Evolutionary conservation across 2,113 vertebrate species (phyloP), one percentile per base, ranked within the genome.

Genomic region (Cyphomyrus plagiostoma): DNA sequence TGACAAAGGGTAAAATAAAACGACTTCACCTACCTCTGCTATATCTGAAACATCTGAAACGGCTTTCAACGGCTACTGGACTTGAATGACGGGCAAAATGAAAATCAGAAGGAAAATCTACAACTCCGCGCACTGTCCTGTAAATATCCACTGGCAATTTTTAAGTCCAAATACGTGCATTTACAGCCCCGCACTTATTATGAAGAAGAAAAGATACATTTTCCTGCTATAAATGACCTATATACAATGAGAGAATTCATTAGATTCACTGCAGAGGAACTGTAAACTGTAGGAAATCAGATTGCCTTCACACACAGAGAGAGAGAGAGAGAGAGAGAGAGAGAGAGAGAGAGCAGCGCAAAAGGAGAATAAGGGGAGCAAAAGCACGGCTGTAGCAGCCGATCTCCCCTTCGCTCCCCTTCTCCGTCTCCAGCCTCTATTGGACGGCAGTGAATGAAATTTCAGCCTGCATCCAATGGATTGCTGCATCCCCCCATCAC

Each of bases 401-500:
- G 77, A 91, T 95, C 93, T 93, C 90, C 53, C 74, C 48, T 74
- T 23, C 80, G 26, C 77, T 82, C 49, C 49, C 46, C 48, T n/a
- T 49, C 66, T 91, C 91, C 45, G 89, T 89, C 93, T 88, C 91
- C 83, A 56, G 86, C 95, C 94, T 94, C 96, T 90, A 98, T 98
- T 98, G 98, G 97, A 95, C 96, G 94, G 96, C 94, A 95, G 94
- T 91, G 95, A 95, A 95, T 96, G 95, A 95, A 97, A 97, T 97
- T 96, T 97, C 92, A 97, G 95, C 96, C 95, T 53, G 93, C 96
- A 98, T 95, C 97, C 97, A 98, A 98, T 98, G 88, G 96, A 93
- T 95, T 95, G 93, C 95, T 90, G 95, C 97, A 95, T 94, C 91
- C 95, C 95, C 91, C 53, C 88, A 30, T 86, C 86, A 84, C 88